These are phyloP conservation scores for Alaudala cheleensis DNA, from an alignment of 2,113 vertebrate species.

Conservation along the genomic window DNA sequence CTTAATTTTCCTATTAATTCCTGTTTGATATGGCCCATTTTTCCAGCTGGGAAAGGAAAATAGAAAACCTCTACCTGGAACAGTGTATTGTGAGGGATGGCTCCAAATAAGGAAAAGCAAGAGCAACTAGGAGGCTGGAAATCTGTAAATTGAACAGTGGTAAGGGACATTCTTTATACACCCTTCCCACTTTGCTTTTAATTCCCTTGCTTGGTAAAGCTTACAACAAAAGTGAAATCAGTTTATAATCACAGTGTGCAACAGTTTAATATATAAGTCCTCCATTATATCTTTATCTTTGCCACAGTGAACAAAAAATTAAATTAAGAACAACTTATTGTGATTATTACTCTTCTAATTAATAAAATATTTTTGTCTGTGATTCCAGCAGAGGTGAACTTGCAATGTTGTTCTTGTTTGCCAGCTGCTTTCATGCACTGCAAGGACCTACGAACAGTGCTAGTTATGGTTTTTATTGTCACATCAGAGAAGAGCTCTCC, in stretches of 20 bases:
- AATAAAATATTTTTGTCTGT: neutral
- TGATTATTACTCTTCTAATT: neutral
- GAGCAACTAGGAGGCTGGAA: neutral
- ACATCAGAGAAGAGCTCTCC: neutral
- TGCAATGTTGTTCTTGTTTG: neutral
- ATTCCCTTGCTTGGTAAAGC: neutral
- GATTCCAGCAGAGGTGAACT: neutral
- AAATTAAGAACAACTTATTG: accelerated
- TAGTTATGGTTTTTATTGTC: neutral
- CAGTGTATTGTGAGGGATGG: neutral
- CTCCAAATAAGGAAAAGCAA: neutral
- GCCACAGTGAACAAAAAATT: neutral
- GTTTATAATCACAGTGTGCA: neutral
- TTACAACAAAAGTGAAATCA: neutral
- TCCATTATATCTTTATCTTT: neutral
- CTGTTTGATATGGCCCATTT: neutral
- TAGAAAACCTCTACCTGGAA: neutral
- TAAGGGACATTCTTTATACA: neutral
- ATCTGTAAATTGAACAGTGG: neutral
- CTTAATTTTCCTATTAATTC: neutral
- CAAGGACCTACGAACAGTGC: neutral
- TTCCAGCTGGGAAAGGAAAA: neutral
- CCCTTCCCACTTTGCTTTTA: neutral
- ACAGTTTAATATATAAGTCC: neutral
- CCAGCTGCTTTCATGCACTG: neutral